A percentile compares a stretch with the other conserved stretches of the same genome.
Conservation (phyloP, 2,888 invertebrate species). For the Syrista parreyssii region DNA sequence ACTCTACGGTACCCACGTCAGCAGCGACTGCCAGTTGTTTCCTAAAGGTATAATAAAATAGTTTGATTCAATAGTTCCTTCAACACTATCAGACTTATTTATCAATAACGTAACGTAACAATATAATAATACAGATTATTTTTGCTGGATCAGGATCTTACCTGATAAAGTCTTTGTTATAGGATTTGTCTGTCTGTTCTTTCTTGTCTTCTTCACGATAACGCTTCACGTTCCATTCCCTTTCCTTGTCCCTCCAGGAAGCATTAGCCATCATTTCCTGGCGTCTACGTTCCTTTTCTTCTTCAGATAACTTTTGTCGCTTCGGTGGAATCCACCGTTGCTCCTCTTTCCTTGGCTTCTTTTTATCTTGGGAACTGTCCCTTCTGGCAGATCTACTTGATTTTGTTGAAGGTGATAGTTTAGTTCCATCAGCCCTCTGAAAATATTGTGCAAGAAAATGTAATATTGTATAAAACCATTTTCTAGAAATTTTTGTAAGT, state of each 20-base stretch:
- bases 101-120: no score
- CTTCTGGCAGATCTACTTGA: neutral
- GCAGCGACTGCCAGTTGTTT: slow-evolving; percentile 76
- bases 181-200: slow-evolving; percentile 66
- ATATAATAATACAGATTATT: neutral
- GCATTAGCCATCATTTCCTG: slow-evolving; percentile 89
- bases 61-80: no score
- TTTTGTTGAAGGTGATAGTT: slow-evolving; percentile 25
- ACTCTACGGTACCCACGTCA: slow-evolving; percentile 79
- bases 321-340: slow-evolving; percentile 48
- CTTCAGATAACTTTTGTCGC: slow-evolving; percentile 68
- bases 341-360: slow-evolving; percentile 34
- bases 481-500: neutral
- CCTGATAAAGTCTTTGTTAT: slow-evolving; percentile 67
- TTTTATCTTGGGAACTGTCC: slow-evolving; percentile 23
- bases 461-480: slow-evolving; percentile 3
- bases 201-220: slow-evolving; percentile 72
- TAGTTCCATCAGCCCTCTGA: slow-evolving; percentile 50
- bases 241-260: slow-evolving; percentile 74
- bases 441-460: slow-evolving; percentile 15
- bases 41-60: slow-evolving; percentile 50
- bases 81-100: no score
- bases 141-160: slow-evolving; percentile 20
- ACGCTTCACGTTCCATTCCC: slow-evolving; percentile 73
- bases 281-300: slow-evolving; percentile 77